A percentile compares a stretch with the other conserved stretches of the same genome.
phyloP scores from a whole-genome alignment of 2,797 vertebrate species.

The Echiichthys vipera region DNA sequence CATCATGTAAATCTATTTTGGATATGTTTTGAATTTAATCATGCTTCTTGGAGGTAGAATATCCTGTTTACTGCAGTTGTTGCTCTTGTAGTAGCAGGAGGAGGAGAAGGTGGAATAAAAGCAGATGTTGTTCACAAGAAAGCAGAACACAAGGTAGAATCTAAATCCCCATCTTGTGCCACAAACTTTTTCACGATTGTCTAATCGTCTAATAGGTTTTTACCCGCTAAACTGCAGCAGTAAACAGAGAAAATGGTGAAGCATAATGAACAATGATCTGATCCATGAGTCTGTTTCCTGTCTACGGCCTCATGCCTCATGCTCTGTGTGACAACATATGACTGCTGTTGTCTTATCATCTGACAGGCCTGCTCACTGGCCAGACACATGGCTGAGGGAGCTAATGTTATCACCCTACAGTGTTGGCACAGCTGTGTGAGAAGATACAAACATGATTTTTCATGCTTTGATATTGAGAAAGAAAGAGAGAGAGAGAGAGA shows the following conservation, averaged over 20 bases:
- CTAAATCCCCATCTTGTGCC: slow-evolving; percentile 20
- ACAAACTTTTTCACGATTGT: slow-evolving; percentile 40
- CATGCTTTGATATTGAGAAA: slow-evolving; percentile 1
- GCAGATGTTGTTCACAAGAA: slow-evolving; percentile 5
- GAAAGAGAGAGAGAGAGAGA: neutral
- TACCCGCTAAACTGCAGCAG: slow-evolving; percentile 62
- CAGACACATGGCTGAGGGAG: slow-evolving; percentile 51
- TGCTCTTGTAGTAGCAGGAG: slow-evolving; percentile 1
- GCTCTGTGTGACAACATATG: slow-evolving; percentile 74
- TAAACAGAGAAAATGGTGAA: slow-evolving; percentile 62
- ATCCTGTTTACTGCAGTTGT: neutral
- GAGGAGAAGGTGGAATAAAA: neutral
- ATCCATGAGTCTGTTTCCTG: slow-evolving; percentile 73
- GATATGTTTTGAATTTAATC: neutral
- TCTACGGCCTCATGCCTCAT: slow-evolving; percentile 52
- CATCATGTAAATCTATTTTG: neutral
- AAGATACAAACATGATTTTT: slow-evolving; percentile 20
- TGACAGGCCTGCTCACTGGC: slow-evolving; percentile 66
- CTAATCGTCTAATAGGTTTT: slow-evolving; percentile 40
- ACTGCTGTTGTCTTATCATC: slow-evolving; percentile 80
- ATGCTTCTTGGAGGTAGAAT: neutral
- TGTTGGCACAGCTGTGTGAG: slow-evolving; percentile 27
- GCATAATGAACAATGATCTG: slow-evolving; percentile 76
- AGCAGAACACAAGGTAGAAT: neutral
- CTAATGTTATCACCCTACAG: slow-evolving; percentile 38